Evolutionary conservation across 2,113 vertebrate genomes (phyloP), one percentile per base, ranked within the genome.

Genomic region (Entomyzon cyanotis): DNA sequence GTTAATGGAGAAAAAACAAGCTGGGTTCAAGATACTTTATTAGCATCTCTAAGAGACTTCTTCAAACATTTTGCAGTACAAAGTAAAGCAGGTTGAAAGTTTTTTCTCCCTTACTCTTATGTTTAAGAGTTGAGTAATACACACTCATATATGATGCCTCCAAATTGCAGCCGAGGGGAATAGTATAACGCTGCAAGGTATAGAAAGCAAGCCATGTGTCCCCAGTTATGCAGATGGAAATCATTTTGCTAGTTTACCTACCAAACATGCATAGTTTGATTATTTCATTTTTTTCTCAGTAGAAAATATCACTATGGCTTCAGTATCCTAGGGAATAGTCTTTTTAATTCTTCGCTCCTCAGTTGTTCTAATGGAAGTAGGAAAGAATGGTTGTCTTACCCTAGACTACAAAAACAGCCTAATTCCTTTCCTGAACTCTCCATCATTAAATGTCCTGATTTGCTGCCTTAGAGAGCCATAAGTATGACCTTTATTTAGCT

Each of bases 391-490:
- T 60, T 58, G 18, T 41, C 18, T 70, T 85, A 41, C 0, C 0
- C 16, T 65, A 15, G 41, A 28, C 58, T 44, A 46, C 44, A 49
- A 63, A 84, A 90, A 3, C 11, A 28, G 64, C 22, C 21, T 39
- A 79, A 73, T 8, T 15, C 21, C 31, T 82, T 58, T 83, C 22
- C 33, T 41, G 18, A 21, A 0, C 7, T 64, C 39, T 50, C 19
- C 6, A 12, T 42, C 19, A 39, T 20, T 59, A 8, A 31, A 44
- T 65, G 7, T 71, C 23, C 52, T 46, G 24, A 52, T 69, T 12
- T 77, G 8, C 19, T 64, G 18, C 62, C 28, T n/a, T 33, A 28
- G 30, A 62, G 7, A 84, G 47, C 7, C 14, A 8, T 0, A 0
- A 42, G 12, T 55, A 28, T 70, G 65, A 58, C 17, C 14, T 71